Evolutionary conservation across 1,140 invertebrate species (phyloP).

Genomic region (Meloidogyne exigua): DNA sequence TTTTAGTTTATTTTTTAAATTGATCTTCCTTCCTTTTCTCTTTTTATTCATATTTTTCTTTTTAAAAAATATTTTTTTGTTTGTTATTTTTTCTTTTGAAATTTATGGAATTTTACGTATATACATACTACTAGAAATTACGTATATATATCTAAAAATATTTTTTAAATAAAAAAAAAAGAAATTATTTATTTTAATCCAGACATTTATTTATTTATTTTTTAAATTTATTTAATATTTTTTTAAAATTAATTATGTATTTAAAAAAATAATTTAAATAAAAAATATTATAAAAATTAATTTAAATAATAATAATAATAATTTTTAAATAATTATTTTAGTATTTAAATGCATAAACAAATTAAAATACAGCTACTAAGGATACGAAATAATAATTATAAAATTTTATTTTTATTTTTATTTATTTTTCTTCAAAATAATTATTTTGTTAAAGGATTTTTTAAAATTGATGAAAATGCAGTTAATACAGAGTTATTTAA

Average conservation of each 20-base stretch:
- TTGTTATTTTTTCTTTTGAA: not conserved
- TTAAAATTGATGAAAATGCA: conserved; percentile 27
- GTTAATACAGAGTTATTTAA: conserved; percentile 14
- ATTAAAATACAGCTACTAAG: not conserved
- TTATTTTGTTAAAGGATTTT: conserved; percentile 11
- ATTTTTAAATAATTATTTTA: too few species aligned
- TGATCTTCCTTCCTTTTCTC: not conserved
- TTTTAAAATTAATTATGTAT: too few species aligned
- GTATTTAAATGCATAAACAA: not conserved
- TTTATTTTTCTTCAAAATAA: conserved; percentile 1
- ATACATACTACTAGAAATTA: too few species aligned
- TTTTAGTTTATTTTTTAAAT: not conserved
- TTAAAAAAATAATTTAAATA: too few species aligned
- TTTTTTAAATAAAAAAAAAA: not conserved
- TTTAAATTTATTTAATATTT: not conserved
- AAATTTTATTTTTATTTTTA: not conserved
- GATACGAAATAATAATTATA: not conserved
- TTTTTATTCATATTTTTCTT: too few species aligned
- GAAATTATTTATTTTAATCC: not conserved
- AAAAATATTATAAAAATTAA: not conserved
- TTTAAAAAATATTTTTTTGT: not conserved
- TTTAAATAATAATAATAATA: not conserved
- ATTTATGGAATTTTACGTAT: not conserved
- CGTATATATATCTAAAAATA: not conserved
- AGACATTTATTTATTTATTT: not conserved